A percentile compares a stretch with the other conserved stretches of the same genome.
Conservation (phyloP, 2,113 vertebrate species). For the Brachyistius frenatus region DNA sequence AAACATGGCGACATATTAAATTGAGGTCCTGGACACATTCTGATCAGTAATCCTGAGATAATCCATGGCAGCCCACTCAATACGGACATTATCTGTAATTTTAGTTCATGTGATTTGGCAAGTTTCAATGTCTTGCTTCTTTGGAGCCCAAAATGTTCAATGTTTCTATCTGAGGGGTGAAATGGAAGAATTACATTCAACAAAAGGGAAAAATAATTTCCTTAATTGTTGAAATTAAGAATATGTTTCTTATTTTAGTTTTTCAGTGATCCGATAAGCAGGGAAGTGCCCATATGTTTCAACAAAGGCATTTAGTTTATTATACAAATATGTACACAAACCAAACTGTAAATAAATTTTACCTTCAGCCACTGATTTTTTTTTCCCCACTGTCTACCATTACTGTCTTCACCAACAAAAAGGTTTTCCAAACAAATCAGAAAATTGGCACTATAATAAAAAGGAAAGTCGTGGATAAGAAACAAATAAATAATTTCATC, state of each 20-base stretch:
- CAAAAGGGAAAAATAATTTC: background rate
- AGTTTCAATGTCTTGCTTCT: background rate
- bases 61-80: constrained; percentile 14
- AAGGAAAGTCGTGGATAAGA: background rate
- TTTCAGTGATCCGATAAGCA: too few species aligned
- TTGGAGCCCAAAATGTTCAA: constrained; percentile 1
- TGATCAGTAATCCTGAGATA: constrained; percentile 18
- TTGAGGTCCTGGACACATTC: constrained; percentile 5
- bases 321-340: too few species aligned
- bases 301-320: too few species aligned
- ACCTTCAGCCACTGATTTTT: background rate
- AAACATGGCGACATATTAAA: constrained; percentile 47
- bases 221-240: too few species aligned
- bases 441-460: background rate
- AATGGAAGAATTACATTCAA: background rate
- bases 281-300: too few species aligned
- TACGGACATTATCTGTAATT: constrained; percentile 27
- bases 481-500: background rate
- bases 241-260: too few species aligned
- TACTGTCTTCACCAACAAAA: background rate
- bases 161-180: background rate
- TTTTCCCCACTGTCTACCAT: too few species aligned
- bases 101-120: constrained; percentile 15
- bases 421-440: background rate
- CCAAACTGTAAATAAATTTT: too few species aligned